Conservation (phyloP, 1,140 invertebrate species). For the Ptiloglossa arizonensis region DNA sequence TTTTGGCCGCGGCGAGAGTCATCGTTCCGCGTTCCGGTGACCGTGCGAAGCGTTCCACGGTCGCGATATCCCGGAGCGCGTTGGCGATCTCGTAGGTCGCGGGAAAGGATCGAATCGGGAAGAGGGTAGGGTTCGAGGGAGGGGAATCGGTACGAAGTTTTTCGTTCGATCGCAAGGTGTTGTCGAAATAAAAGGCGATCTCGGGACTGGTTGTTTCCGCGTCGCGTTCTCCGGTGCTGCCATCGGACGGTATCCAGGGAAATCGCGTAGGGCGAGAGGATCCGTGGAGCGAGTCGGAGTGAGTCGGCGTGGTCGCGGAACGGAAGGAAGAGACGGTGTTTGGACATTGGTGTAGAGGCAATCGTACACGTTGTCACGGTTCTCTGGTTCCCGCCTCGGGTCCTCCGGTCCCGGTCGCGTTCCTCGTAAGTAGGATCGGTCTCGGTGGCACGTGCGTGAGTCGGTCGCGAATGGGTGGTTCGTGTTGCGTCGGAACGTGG, state of each 20-base stretch:
- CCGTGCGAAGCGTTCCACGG: too few species aligned
- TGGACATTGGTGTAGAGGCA: constrained; percentile 42
- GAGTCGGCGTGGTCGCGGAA: constrained; percentile 62
- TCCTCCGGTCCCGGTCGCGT: background rate
- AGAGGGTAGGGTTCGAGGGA: too few species aligned
- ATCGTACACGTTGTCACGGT: constrained; percentile 55
- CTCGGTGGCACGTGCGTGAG: constrained; percentile 39
- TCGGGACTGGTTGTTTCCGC: constrained; percentile 15
- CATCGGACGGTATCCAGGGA: constrained; percentile 36
- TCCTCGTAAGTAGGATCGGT: too few species aligned
- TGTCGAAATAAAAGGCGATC: background rate
- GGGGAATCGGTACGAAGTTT: too few species aligned
- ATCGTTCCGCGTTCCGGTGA: too few species aligned
- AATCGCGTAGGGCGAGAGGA: constrained; percentile 21
- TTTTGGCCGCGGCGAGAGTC: too few species aligned
- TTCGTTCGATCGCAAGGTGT: background rate
- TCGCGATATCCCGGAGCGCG: too few species aligned
- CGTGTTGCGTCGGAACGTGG: constrained; percentile 22
- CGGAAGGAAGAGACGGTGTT: constrained; percentile 53
- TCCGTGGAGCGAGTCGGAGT: constrained; percentile 35
- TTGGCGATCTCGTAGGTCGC: too few species aligned
- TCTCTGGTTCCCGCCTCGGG: constrained; percentile 7
- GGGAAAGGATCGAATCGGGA: too few species aligned
- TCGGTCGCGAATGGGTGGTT: background rate
- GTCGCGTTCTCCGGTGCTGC: constrained; percentile 51